Evolutionary conservation across 2,113 vertebrate genomes (phyloP).

Genomic region (Sphaerodactylus townsendi): DNA sequence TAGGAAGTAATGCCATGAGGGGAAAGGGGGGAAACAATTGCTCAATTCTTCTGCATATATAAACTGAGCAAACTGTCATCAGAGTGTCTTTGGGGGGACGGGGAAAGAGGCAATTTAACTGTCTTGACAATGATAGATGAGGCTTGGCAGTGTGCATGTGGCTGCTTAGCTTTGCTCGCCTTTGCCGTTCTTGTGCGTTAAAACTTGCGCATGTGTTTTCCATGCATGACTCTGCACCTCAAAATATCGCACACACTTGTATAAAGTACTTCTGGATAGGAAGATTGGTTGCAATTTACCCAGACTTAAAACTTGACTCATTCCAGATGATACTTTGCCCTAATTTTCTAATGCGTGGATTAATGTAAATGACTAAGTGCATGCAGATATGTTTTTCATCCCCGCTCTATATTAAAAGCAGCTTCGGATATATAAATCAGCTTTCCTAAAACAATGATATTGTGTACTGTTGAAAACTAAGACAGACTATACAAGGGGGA

Average conservation of each 20-base stretch:
- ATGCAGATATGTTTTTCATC: slow-evolving; percentile 38
- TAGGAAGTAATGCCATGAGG: not conserved
- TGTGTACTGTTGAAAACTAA: slow-evolving; percentile 50
- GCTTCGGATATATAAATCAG: slow-evolving; percentile 49
- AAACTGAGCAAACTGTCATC: not conserved
- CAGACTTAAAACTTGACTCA: slow-evolving; percentile 16
- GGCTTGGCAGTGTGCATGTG: not conserved
- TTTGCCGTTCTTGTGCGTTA: slow-evolving; percentile 26
- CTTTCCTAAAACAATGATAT: slow-evolving; percentile 40
- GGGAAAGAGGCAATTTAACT: not conserved
- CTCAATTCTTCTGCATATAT: not conserved
- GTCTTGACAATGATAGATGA: not conserved
- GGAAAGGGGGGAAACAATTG: too few species aligned
- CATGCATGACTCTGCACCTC: not conserved
- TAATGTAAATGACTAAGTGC: slow-evolving; percentile 42
- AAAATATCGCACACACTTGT: not conserved
- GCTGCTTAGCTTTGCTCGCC: slow-evolving; percentile 10
- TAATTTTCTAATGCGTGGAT: slow-evolving; percentile 47
- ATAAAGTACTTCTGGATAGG: not conserved
- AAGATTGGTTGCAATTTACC: slow-evolving; percentile 18
- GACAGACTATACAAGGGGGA: slow-evolving; percentile 41
- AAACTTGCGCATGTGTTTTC: slow-evolving; percentile 14
- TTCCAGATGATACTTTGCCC: slow-evolving; percentile 33
- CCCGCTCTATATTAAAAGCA: slow-evolving; percentile 55
- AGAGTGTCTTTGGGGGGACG: not conserved